Percentiles rank a stretch among this genome's conserved stretches.
Conservation (phyloP, 2,888 invertebrate species). For the Panorpa germanica region DNA sequence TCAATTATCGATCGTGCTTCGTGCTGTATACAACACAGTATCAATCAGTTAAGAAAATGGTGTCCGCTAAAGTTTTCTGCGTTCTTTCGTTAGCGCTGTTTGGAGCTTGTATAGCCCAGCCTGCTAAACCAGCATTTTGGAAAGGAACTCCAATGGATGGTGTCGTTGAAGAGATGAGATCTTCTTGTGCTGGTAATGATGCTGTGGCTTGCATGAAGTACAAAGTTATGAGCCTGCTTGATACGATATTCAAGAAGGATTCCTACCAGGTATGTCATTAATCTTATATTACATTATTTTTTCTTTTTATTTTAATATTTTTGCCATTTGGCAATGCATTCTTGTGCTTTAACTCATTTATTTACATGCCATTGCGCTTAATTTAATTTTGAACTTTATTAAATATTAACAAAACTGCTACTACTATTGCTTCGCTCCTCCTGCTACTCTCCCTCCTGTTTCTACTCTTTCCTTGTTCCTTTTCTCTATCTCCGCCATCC, state of each 20-base stretch:
- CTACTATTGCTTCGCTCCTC: too few species aligned
- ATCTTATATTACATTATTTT: constrained; percentile 1
- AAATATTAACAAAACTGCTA: too few species aligned
- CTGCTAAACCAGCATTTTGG: constrained; percentile 48
- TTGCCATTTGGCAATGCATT: too few species aligned
- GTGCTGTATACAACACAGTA: constrained; percentile 8
- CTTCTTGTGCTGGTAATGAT: constrained; percentile 55
- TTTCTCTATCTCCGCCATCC: too few species aligned
- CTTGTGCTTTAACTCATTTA: too few species aligned
- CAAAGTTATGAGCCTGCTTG: constrained; percentile 60
- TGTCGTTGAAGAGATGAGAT: constrained; percentile 57
- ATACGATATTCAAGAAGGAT: constrained; percentile 61
- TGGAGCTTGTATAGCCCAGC: too few species aligned
- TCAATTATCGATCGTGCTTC: too few species aligned
- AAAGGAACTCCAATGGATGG: constrained; percentile 51
- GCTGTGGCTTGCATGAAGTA: constrained; percentile 67
- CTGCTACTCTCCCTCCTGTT: too few species aligned
- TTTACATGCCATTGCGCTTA: too few species aligned
- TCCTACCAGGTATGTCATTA: constrained; percentile 43
- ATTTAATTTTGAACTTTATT: too few species aligned
- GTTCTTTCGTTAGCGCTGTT: too few species aligned
- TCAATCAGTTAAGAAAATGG: constrained; percentile 12
- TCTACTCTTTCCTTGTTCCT: too few species aligned
- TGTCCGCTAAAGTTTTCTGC: constrained; percentile 15
- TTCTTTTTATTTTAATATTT: background rate